phyloP scores from a whole-genome alignment of 1,140 invertebrate genomes.

The Lordiphosa mommai region DNA sequence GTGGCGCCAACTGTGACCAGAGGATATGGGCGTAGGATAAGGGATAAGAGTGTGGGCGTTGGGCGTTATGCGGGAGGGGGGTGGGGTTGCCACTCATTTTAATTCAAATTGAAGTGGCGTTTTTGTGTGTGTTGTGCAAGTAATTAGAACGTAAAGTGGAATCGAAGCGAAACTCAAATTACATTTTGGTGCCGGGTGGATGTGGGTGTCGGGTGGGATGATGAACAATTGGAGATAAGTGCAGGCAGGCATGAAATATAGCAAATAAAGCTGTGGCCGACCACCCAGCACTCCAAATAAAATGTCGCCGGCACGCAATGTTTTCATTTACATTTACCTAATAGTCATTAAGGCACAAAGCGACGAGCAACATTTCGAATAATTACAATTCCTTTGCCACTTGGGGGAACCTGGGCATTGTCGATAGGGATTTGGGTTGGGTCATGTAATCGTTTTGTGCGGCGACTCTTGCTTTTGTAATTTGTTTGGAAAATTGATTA shows the following conservation, averaged over 20 bases:
- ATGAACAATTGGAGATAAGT: constrained; percentile 75
- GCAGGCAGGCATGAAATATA: constrained; percentile 76
- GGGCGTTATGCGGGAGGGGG: background rate
- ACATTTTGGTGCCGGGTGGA: too few relatives aligned
- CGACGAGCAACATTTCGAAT: constrained; percentile 44
- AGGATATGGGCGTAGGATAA: constrained; percentile 18
- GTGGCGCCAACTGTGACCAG: constrained; percentile 68
- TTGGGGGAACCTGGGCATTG: constrained; percentile 9
- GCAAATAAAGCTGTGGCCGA: constrained; percentile 53
- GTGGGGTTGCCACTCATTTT: constrained; percentile 50
- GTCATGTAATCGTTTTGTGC: constrained; percentile 65
- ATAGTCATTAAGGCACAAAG: constrained; percentile 57
- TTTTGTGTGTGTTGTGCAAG: constrained; percentile 70
- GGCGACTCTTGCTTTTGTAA: constrained; percentile 49
- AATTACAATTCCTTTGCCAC: constrained; percentile 45
- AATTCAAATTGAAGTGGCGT: constrained; percentile 74
- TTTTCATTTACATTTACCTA: constrained; percentile 76
- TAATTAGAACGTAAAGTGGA: constrained; percentile 71
- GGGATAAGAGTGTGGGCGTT: background rate
- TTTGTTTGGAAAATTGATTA: constrained; percentile 61
- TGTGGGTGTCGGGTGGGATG: constrained; percentile 16
- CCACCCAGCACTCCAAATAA: constrained; percentile 23
- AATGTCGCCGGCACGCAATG: constrained; percentile 71
- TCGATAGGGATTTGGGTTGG: constrained; percentile 4
- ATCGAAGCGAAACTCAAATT: constrained; percentile 47